A percentile compares a stretch with the other conserved stretches of the same genome.
Conservation (phyloP, 2,113 vertebrate species). For the Chloroceryle aenea region DNA sequence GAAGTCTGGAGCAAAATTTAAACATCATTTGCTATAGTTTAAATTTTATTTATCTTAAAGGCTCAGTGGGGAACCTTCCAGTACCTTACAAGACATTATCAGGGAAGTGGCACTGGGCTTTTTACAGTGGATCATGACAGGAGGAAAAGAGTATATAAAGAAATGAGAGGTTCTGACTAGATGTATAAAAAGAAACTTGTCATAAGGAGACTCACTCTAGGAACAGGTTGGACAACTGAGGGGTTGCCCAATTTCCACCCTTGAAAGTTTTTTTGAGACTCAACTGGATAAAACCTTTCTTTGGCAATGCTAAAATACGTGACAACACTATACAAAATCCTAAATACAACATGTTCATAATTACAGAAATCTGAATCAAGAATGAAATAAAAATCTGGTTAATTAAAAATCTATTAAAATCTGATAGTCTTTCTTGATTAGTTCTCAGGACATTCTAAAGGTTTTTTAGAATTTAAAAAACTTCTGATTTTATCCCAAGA, state of each 20-base stretch:
- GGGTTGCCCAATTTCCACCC: not conserved
- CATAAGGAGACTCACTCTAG: not conserved
- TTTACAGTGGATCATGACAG: not conserved
- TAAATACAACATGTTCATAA: not conserved
- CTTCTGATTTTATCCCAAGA: not conserved
- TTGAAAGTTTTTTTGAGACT: not conserved
- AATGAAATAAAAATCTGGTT: not conserved
- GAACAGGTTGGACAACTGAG: not conserved
- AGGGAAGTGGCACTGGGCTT: not conserved
- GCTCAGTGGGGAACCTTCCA: not conserved
- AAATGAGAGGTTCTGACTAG: not conserved
- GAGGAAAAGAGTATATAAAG: not conserved
- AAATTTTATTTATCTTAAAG: not conserved
- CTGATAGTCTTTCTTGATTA: not conserved
- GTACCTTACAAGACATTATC: not conserved
- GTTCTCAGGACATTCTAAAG: not conserved
- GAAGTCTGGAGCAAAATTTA: not conserved
- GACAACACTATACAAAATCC: not conserved
- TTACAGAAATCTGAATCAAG: not conserved
- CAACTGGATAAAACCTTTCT: not conserved
- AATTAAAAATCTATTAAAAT: too few species aligned
- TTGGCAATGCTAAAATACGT: not conserved
- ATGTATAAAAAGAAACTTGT: not conserved
- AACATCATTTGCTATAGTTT: not conserved
- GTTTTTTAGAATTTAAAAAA: not conserved